Evolutionary conservation across 2,888 invertebrate species (phyloP).

Genomic region (Odontocolon sp.): DNA sequence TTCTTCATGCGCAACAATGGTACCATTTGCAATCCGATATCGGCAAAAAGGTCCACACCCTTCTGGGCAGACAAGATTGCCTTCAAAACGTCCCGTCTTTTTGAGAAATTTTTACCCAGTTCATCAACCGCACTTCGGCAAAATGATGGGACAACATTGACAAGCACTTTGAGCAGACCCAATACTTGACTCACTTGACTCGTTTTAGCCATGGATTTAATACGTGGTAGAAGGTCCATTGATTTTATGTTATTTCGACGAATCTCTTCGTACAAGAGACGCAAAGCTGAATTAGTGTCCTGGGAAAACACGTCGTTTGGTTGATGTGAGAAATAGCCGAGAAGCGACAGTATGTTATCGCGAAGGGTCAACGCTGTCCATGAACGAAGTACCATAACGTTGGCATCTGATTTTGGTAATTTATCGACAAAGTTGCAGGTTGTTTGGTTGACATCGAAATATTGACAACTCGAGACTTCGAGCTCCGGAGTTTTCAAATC

Average conservation of each 20-base stretch:
- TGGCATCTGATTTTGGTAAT: constrained; percentile 54
- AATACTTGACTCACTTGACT: constrained; percentile 49
- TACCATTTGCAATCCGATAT: constrained; percentile 52
- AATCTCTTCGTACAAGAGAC: constrained; percentile 63
- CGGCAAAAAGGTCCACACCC: constrained; percentile 54
- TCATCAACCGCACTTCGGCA: constrained; percentile 52
- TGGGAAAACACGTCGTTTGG: constrained; percentile 57
- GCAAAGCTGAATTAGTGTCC: constrained; percentile 62
- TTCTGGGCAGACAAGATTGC: constrained; percentile 20
- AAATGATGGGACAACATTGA: constrained; percentile 39
- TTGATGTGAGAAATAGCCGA: constrained; percentile 67
- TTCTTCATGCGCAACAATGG: constrained; percentile 41
- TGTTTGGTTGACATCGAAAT: constrained; percentile 63
- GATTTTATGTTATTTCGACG: constrained; percentile 64
- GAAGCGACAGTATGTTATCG: constrained; percentile 66
- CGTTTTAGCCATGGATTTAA: constrained; percentile 50
- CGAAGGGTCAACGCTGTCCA: constrained; percentile 65
- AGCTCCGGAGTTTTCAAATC: constrained; percentile 39
- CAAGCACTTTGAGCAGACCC: constrained; percentile 51
- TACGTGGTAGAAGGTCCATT: constrained; percentile 61
- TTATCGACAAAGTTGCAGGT: constrained; percentile 60
- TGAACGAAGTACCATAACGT: constrained; percentile 64
- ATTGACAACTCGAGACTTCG: constrained; percentile 60
- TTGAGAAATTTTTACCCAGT: constrained; percentile 37
- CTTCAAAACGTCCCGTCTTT: constrained; percentile 20